A percentile compares a stretch with the other conserved stretches of the same genome.
phyloP scores from a whole-genome alignment of 2,113 vertebrate species.

The Ranitomeya variabilis region DNA sequence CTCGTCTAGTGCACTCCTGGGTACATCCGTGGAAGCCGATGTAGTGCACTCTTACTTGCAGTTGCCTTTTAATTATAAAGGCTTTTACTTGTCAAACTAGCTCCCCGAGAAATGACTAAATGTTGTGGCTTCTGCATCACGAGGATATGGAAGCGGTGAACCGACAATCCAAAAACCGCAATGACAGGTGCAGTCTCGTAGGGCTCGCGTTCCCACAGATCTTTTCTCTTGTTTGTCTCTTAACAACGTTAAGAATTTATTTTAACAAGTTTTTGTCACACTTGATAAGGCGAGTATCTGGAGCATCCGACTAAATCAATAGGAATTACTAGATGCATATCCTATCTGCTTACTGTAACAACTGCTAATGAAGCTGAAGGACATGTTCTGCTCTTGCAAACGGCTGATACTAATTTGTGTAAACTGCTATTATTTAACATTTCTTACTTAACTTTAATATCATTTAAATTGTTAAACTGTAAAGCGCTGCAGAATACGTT shows the following conservation, averaged over 20 bases:
- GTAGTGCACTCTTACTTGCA: neutral
- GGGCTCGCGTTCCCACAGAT: constrained; percentile 30
- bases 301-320: constrained; percentile 9
- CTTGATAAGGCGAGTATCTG: constrained; percentile 17
- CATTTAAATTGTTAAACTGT: too few species aligned
- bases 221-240: constrained; percentile 35
- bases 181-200: constrained; percentile 52
- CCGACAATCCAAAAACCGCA: constrained; percentile 38
- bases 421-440: neutral
- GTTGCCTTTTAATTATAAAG: constrained; percentile 42
- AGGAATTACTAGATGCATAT: constrained; percentile 29
- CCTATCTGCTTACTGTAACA: neutral
- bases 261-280: constrained; percentile 35
- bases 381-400: neutral
- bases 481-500: too few species aligned
- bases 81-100: constrained; percentile 16
- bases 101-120: constrained; percentile 30
- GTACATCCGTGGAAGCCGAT: constrained; percentile 12
- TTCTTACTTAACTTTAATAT: neutral
- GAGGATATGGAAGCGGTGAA: constrained; percentile 30
- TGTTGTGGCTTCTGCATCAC: constrained; percentile 46
- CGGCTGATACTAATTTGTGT: neutral
- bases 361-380: neutral
- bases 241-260: constrained; percentile 43
- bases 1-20: neutral